phyloP scores from a whole-genome alignment of 2,797 vertebrate species.

The Cyclopterus lumpus region DNA sequence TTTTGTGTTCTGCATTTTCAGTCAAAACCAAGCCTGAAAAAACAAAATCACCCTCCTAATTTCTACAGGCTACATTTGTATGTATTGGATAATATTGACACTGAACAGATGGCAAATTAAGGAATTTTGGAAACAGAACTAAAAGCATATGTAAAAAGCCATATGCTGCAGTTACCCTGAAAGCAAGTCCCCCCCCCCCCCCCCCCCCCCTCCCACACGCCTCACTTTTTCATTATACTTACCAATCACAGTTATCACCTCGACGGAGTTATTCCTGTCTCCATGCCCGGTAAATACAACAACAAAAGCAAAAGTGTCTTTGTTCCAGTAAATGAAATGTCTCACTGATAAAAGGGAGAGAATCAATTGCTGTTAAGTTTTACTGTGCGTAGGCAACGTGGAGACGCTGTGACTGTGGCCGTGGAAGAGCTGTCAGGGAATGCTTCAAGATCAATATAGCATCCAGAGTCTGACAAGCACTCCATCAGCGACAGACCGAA shows the following conservation, averaged over 20 bases:
- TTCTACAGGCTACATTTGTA: constrained; percentile 19
- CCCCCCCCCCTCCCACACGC: neutral
- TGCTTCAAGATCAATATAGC: constrained; percentile 70
- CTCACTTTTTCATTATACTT: constrained; percentile 38
- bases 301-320: constrained; percentile 61
- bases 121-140: constrained; percentile 27
- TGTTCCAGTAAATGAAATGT: constrained; percentile 71
- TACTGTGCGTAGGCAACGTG: constrained; percentile 38
- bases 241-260: constrained; percentile 44
- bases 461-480: constrained; percentile 59
- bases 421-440: constrained; percentile 65
- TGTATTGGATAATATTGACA: constrained; percentile 14
- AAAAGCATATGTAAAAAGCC: constrained; percentile 23
- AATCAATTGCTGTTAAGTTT: constrained; percentile 67
- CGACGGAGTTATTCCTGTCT: constrained; percentile 56
- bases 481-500: constrained; percentile 40
- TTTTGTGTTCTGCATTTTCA: neutral
- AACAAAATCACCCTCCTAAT: constrained; percentile 1
- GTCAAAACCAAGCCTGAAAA: constrained; percentile 28
- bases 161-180: constrained; percentile 25
- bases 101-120: constrained; percentile 39
- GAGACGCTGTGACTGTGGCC: constrained; percentile 63
- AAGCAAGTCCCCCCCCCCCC: neutral
- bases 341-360: constrained; percentile 45
- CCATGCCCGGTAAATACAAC: constrained; percentile 48